Base-by-base conservation (phyloP, 2,888 invertebrate genomes). In the Caenorhabditis virilis region DNA sequence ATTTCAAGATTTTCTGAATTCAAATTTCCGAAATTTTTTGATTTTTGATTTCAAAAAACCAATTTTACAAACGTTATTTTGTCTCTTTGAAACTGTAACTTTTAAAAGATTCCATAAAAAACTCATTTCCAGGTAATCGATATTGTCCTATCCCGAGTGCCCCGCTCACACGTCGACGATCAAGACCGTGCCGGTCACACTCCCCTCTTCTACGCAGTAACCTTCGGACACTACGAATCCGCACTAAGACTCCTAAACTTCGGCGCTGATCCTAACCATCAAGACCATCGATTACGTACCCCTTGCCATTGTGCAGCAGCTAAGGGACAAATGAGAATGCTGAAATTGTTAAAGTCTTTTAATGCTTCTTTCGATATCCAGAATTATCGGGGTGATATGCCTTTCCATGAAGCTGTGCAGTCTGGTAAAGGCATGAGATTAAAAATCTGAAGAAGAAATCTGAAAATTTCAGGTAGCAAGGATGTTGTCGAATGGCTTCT, bases 371-470 rank as follows among this genome's bases (percentile, higher is more conserved):
- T 97, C 43, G 95, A 95, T 91, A 86, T 92, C 54, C 88, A 91
- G 68, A 95, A 95, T 83, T 91, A 92, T 1, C 89, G 92, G 82
- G 97, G 97, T 0, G 97, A 97, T 84, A 88, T 93, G 55, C 93
- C 97, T 0, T 87, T 97, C 23, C 97, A 98, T 83, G 97, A 98
- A 85, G 95, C 97, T 0, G 91, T 95, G 0, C 89, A 91, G 39
- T 93, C 93, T 0, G n/a, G n/a, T n/a, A n/a, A n/a, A n/a, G n/a
- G n/a, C n/a, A n/a, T n/a, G n/a, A n/a, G n/a, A n/a, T n/a, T n/a
- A n/a, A n/a, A n/a, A n/a, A n/a, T n/a, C n/a, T n/a, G n/a, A n/a
- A n/a, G n/a, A n/a, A n/a, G n/a, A n/a, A n/a, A n/a, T n/a, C n/a
- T n/a, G n/a, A n/a, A n/a, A n/a, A n/a, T n/a, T n/a, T n/a, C n/a